phyloP scores from a whole-genome alignment of 2,113 vertebrate species.

The Oncorhynchus clarkii region DNA sequence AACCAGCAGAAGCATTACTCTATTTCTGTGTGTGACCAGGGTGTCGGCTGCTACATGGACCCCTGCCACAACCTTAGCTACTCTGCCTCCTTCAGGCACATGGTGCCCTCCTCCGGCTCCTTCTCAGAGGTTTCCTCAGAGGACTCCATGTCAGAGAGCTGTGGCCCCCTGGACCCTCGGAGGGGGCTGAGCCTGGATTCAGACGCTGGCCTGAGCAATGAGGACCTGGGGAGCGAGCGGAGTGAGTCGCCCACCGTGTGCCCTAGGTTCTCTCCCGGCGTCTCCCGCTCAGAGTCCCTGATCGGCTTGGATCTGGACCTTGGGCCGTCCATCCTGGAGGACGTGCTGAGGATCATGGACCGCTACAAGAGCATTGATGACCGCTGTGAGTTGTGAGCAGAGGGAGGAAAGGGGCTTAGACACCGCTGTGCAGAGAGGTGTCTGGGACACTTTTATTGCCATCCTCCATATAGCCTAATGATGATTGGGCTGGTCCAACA shows the following conservation, averaged over 20 bases:
- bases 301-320: slow-evolving; percentile 73
- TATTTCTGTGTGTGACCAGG: slow-evolving; percentile 51
- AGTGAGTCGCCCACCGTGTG: slow-evolving; percentile 51
- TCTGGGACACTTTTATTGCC: not conserved
- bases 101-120: slow-evolving; percentile 69
- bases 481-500: not conserved
- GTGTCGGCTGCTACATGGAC: slow-evolving; percentile 45
- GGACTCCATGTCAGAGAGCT: slow-evolving; percentile 70
- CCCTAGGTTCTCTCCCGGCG: slow-evolving; percentile 8
- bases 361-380: slow-evolving; percentile 70
- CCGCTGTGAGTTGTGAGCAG: slow-evolving; percentile 64
- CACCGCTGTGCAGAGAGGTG: not conserved
- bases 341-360: slow-evolving; percentile 81
- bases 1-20: slow-evolving; percentile 46
- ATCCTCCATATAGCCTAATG: not conserved
- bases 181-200: slow-evolving; percentile 69
- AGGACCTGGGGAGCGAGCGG: slow-evolving; percentile 69
- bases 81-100: slow-evolving; percentile 56
- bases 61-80: slow-evolving; percentile 61
- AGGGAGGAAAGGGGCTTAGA: not conserved
- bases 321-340: slow-evolving; percentile 81
- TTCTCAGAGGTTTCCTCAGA: slow-evolving; percentile 76
- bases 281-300: slow-evolving; percentile 71
- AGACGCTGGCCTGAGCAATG: slow-evolving; percentile 75
- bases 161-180: slow-evolving; percentile 56